Conservation (phyloP, 2,888 invertebrate species). For the Abrostola tripartita region DNA sequence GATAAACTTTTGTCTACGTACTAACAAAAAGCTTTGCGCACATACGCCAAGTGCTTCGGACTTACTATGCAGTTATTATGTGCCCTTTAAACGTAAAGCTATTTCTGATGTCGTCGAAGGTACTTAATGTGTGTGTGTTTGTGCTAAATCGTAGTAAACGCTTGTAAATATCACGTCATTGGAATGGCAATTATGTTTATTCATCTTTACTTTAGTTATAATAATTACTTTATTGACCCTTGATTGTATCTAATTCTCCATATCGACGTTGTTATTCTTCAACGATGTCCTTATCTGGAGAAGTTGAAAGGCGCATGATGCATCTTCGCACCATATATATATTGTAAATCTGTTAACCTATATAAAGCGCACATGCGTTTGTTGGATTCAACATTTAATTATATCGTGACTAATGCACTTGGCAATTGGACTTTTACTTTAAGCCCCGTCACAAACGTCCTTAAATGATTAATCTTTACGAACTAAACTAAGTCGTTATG, state of each 20-base stretch:
- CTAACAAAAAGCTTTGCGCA: too few relatives aligned
- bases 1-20: too few relatives aligned
- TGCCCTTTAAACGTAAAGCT: conserved; percentile 77
- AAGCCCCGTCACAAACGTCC: conserved; percentile 10
- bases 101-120: conserved; percentile 74
- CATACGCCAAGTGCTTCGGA: conserved; percentile 25
- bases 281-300: conserved; percentile 47
- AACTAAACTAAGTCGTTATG: not conserved
- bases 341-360: conserved; percentile 25
- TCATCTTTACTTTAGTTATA: conserved; percentile 60
- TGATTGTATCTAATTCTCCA: conserved; percentile 43
- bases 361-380: conserved; percentile 22
- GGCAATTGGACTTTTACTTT: conserved; percentile 10
- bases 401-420: conserved; percentile 27
- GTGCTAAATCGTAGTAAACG: conserved; percentile 70
- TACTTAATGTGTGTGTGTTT: conserved; percentile 70
- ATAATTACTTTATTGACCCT: conserved; percentile 55
- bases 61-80: conserved; percentile 48
- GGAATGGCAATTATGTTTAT: conserved; percentile 67
- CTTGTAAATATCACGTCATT: conserved; percentile 71
- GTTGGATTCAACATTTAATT: conserved; percentile 26
- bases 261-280: conserved; percentile 37
- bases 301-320: conserved; percentile 40
- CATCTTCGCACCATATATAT: conserved; percentile 47
- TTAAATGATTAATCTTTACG: not conserved